Evolutionary conservation across 1,140 invertebrate species (phyloP).

Genomic region (Thalassaphorura encarpata): DNA sequence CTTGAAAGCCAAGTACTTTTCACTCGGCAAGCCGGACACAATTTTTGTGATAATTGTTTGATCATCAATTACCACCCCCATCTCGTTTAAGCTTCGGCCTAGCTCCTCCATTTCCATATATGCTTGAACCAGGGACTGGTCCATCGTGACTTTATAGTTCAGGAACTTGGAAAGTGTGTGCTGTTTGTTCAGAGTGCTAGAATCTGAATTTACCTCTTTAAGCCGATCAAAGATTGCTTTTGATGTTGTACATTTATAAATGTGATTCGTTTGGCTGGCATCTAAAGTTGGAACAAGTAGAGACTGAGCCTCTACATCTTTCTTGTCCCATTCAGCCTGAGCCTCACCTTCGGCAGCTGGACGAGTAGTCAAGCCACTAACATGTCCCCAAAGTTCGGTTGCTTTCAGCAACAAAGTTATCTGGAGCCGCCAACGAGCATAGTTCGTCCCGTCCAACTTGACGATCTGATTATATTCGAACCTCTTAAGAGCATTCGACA

Average conservation of each 20-base stretch:
- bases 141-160: constrained; percentile 1
- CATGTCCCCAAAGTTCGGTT: background rate
- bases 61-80: constrained; percentile 1
- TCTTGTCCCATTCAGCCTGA: constrained; percentile 4
- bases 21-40: constrained; percentile 6
- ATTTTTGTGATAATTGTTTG: constrained; percentile 1
- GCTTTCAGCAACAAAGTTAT: background rate
- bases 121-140: background rate
- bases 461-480: too few relatives aligned
- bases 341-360: background rate
- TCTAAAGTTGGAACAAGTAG: constrained; percentile 2
- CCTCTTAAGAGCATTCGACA: too few relatives aligned
- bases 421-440: background rate
- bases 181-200: constrained; percentile 7
- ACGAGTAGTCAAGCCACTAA: background rate
- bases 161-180: constrained; percentile 5
- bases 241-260: constrained; percentile 1
- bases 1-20: constrained; percentile 13
- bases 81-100: constrained; percentile 1
- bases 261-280: constrained; percentile 1
- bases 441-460: constrained; percentile 1
- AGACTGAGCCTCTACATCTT: constrained; percentile 2
- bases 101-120: background rate
- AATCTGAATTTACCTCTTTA: constrained; percentile 2
- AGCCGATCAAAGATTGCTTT: constrained; percentile 6